These are phyloP conservation scores for Gallinago jamesoni DNA, from an alignment of 2,113 vertebrate genomes.

Conservation along the genomic window DNA sequence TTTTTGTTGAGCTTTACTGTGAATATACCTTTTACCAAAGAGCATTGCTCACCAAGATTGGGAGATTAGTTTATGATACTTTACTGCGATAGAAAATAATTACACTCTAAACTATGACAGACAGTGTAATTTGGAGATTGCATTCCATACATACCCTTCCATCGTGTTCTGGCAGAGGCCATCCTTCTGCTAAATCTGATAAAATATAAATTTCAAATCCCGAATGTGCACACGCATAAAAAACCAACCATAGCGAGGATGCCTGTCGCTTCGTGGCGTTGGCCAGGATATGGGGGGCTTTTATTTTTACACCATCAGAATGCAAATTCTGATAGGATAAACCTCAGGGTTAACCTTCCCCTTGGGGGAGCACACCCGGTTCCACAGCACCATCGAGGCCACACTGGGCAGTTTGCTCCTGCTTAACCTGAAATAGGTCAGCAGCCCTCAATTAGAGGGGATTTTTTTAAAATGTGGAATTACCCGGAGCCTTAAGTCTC, in stretches of 20 bases:
- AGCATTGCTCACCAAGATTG: not conserved
- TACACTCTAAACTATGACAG: not conserved
- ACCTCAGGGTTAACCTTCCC: not conserved
- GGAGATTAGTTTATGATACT: not conserved
- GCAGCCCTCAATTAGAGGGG: not conserved
- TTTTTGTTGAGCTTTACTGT: not conserved
- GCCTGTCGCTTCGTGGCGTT: accelerated
- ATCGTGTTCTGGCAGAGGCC: not conserved
- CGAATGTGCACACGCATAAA: not conserved
- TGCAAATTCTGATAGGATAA: not conserved
- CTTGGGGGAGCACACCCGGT: not conserved
- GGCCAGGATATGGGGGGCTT: accelerated
- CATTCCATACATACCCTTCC: slow-evolving; percentile 15
- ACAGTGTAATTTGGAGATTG: not conserved
- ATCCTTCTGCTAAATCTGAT: not conserved
- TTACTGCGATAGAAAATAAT: not conserved
- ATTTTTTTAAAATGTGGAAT: not conserved
- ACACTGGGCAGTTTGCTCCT: not conserved
- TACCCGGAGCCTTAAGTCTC: not conserved
- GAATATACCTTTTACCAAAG: not conserved
- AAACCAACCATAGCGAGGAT: not conserved
- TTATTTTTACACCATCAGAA: not conserved
- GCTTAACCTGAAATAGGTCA: not conserved
- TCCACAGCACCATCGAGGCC: not conserved
- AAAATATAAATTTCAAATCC: not conserved